A percentile compares a stretch with the other conserved stretches of the same genome.
Evolutionary conservation across 1,140 invertebrate genomes (phyloP).

Genomic region (Pinna nobilis): DNA sequence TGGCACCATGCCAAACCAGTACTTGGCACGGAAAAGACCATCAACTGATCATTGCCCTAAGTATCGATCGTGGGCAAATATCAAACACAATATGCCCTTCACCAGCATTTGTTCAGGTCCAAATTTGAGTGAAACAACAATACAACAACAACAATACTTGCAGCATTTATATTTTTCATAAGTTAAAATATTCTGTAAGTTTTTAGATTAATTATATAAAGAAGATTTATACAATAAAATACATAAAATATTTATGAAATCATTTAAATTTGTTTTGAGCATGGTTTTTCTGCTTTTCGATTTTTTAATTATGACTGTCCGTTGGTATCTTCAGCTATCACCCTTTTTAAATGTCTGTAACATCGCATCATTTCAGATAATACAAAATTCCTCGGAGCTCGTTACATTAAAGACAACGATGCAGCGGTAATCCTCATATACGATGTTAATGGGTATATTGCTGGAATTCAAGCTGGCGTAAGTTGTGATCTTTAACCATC

Average conservation of each 20-base stretch:
- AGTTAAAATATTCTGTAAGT: background rate
- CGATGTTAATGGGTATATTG: conserved; percentile 69
- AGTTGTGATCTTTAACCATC: conserved; percentile 19
- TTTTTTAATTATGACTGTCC: background rate
- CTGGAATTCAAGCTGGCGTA: conserved; percentile 70
- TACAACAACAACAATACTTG: no score
- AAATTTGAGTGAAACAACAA: no score
- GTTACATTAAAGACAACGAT: conserved; percentile 68
- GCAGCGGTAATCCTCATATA: conserved; percentile 63
- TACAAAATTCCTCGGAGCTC: conserved; percentile 57
- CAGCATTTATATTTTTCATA: no score
- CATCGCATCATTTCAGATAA: conserved; percentile 1
- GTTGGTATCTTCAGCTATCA: background rate
- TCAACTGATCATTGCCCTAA: no score
- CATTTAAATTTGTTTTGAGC: background rate
- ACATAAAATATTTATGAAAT: background rate
- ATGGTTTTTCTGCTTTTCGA: background rate
- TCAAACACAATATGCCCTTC: no score
- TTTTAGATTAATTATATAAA: no score
- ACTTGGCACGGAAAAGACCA: no score
- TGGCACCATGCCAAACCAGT: no score
- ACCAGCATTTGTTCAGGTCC: no score
- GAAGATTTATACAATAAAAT: no score
- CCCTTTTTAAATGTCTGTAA: background rate
- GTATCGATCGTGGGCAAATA: no score